Conservation (phyloP, 30 jellyfish, hydroid and myxozoan genomes). For the Aurelia aurita complex sp. Pacific region DNA sequence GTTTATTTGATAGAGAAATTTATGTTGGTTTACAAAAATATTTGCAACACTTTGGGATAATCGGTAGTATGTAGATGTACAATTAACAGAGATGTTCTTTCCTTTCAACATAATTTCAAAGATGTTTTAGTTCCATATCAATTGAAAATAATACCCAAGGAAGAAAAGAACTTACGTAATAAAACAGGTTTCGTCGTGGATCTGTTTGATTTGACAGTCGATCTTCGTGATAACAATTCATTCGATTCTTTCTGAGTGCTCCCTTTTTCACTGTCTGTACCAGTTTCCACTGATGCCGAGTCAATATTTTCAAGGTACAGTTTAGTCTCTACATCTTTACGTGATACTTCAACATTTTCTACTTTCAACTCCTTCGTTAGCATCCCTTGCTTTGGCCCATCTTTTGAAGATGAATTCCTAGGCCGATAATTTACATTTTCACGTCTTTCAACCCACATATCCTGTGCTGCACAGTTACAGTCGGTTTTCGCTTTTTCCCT, state of each 20-base stretch:
- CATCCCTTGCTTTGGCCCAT: neutral
- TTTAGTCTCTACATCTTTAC: neutral
- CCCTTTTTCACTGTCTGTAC: constrained; percentile 1
- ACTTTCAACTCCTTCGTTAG: neutral
- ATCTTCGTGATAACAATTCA: constrained; percentile 44
- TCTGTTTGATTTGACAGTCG: constrained; percentile 50
- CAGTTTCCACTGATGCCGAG: constrained; percentile 3
- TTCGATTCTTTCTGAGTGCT: neutral
- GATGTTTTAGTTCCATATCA: too few relatives aligned
- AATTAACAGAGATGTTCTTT: too few relatives aligned
- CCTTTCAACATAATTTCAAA: too few relatives aligned
- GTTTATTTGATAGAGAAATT: too few relatives aligned
- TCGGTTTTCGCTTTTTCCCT: too few relatives aligned
- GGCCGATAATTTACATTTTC: too few relatives aligned
- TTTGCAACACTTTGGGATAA: too few relatives aligned
- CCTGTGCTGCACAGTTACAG: too few relatives aligned
- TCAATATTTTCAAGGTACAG: constrained; percentile 16
- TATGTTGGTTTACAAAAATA: too few relatives aligned
- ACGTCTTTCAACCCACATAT: too few relatives aligned
- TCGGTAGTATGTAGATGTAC: too few relatives aligned
- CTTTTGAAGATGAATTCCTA: neutral
- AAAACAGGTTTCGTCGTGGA: constrained; percentile 75
- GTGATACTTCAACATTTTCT: neutral
- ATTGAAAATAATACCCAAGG: too few relatives aligned
- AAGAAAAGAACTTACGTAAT: constrained; percentile 49